A percentile compares a stretch with the other conserved stretches of the same genome.
Evolutionary conservation across 2,888 invertebrate species (phyloP).

Genomic region (Julus scanicus): DNA sequence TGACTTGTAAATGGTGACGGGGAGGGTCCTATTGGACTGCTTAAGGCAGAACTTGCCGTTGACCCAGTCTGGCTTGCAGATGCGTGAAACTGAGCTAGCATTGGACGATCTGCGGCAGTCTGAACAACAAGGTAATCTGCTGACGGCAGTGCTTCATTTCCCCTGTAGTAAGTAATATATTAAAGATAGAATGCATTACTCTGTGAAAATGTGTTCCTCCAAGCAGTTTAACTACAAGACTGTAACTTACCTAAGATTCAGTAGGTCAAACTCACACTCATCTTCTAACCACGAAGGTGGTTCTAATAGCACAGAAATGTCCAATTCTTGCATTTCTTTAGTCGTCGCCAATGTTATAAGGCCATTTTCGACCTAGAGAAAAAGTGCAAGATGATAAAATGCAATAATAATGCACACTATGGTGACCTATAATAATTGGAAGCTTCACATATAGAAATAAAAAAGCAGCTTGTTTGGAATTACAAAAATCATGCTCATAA

Average conservation of each 20-base stretch:
- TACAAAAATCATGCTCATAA: too few relatives aligned
- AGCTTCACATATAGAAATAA: too few relatives aligned
- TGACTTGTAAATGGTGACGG: constrained; percentile 62
- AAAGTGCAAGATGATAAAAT: not conserved
- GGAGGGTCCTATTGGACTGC: constrained; percentile 61
- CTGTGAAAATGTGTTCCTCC: not conserved
- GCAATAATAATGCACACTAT: constrained; percentile 41
- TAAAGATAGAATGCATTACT: not conserved
- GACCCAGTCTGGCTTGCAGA: constrained; percentile 56
- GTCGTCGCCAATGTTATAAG: constrained; percentile 93
- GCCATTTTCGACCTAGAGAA: constrained; percentile 77
- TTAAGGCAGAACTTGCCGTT: constrained; percentile 58
- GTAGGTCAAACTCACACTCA: constrained; percentile 95
- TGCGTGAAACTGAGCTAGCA: constrained; percentile 67
- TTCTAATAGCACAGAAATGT: constrained; percentile 90
- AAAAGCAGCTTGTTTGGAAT: too few relatives aligned
- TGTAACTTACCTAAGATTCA: constrained; percentile 67
- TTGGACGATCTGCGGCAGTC: constrained; percentile 72
- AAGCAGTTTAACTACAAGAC: not conserved
- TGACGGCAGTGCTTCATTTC: constrained; percentile 78
- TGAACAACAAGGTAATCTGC: constrained; percentile 94
- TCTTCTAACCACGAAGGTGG: constrained; percentile 95
- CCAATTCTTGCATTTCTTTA: constrained; percentile 97
- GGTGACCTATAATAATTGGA: too few relatives aligned
- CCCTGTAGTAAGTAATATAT: constrained; percentile 65